These are phyloP conservation scores for Helogale parvula DNA, from an alignment of 2,113 vertebrate species.

Conservation along the genomic window DNA sequence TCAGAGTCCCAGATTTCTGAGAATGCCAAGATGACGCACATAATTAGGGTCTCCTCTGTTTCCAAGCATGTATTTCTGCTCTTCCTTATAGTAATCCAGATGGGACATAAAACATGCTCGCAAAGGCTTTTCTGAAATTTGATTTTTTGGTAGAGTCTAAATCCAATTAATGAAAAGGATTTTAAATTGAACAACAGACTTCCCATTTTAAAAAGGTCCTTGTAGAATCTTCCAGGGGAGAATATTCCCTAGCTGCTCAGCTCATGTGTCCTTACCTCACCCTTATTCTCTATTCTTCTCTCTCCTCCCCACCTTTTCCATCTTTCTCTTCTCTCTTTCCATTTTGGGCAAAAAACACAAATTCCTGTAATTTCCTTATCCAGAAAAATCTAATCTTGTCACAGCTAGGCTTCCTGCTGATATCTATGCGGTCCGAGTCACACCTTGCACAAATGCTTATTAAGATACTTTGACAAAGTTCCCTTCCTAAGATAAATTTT, in stretches of 20 bases:
- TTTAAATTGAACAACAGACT: background rate
- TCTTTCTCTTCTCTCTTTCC: background rate
- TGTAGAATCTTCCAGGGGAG: background rate
- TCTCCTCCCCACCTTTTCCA: background rate
- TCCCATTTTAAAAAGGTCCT: background rate
- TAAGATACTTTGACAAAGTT: constrained; percentile 40
- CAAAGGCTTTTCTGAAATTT: background rate
- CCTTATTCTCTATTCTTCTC: background rate
- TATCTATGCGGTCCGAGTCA: background rate
- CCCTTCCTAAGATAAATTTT: background rate
- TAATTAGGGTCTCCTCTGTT: background rate
- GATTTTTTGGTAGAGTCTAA: background rate
- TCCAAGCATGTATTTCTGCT: background rate
- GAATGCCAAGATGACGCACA: background rate
- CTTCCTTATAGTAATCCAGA: background rate
- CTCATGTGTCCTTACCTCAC: background rate
- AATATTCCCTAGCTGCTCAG: background rate
- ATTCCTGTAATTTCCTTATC: constrained; percentile 46
- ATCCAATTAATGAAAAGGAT: background rate
- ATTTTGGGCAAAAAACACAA: constrained; percentile 22
- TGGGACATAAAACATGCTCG: background rate
- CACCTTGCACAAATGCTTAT: constrained; percentile 16
- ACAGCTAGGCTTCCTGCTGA: constrained; percentile 28
- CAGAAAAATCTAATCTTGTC: constrained; percentile 9
- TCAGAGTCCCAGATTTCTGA: background rate